A percentile compares a stretch with the other conserved stretches of the same genome.
These are phyloP conservation scores for Gobiocypris rarus DNA, from an alignment of 2,113 vertebrate species.

Conservation along the genomic window DNA sequence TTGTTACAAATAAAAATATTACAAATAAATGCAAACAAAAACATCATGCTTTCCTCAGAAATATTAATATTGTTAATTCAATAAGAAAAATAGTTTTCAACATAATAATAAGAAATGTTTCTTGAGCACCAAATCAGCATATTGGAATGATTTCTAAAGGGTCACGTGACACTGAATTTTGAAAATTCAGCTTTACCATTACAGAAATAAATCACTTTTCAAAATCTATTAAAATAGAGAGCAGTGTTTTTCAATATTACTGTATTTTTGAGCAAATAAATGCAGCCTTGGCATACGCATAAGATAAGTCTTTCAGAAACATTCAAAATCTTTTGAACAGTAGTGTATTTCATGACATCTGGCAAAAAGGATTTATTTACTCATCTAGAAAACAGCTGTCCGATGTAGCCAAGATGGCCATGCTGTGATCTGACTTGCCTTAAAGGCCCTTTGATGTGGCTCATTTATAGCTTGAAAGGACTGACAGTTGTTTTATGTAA, in stretches of 20 bases:
- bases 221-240: neutral
- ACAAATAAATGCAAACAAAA: neutral
- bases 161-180: neutral
- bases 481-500: neutral
- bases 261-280: neutral
- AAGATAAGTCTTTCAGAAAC: neutral
- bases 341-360: neutral
- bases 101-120: neutral
- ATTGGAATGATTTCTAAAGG: neutral
- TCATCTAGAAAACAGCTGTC: neutral
- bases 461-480: neutral
- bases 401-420: neutral
- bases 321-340: neutral
- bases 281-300: neutral
- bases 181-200: neutral
- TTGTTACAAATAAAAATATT: neutral
- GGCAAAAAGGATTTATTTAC: neutral
- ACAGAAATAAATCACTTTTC: neutral
- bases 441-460: conserved; percentile 2
- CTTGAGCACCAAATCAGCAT: neutral
- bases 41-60: neutral
- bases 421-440: neutral
- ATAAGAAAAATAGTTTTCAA: neutral
- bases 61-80: too few species aligned
- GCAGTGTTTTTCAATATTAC: neutral